Conservation (phyloP, 2,888 invertebrate species). For the Lithophane ornitopus region DNA sequence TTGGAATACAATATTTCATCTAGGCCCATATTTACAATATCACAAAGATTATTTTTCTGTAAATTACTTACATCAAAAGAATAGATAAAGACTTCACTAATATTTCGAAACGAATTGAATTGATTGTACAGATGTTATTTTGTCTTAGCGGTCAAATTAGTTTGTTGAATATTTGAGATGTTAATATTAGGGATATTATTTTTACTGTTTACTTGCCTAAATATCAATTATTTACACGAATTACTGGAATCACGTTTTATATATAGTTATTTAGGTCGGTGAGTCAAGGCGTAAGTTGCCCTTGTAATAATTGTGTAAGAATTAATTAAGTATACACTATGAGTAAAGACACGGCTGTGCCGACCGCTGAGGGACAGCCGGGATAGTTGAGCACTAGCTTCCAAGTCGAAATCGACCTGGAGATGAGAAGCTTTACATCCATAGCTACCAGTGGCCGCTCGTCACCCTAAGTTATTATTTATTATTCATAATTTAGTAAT, state of each 20-base stretch:
- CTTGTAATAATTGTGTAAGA: constrained; percentile 54
- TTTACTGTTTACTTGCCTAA: constrained; percentile 73
- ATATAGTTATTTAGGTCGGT: constrained; percentile 55
- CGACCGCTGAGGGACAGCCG: constrained; percentile 13
- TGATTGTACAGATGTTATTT: constrained; percentile 69
- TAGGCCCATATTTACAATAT: constrained; percentile 70
- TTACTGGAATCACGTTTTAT: constrained; percentile 65
- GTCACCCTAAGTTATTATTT: constrained; percentile 46
- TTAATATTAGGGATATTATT: constrained; percentile 68
- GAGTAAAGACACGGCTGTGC: constrained; percentile 40
- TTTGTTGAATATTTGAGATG: constrained; percentile 68
- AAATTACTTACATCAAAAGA: constrained; percentile 60
- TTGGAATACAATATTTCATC: constrained; percentile 72
- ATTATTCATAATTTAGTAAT: constrained; percentile 29
- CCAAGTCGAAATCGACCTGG: constrained; percentile 27
- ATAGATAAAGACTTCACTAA: constrained; percentile 49
- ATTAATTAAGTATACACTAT: constrained; percentile 51
- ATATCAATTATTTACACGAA: constrained; percentile 76
- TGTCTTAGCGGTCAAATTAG: constrained; percentile 69
- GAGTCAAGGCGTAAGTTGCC: constrained; percentile 44
- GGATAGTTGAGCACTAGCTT: constrained; percentile 61
- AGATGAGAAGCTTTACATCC: constrained; percentile 47
- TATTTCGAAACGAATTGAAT: constrained; percentile 68
- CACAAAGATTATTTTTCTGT: constrained; percentile 72
- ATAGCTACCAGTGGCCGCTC: constrained; percentile 34